Conservation (phyloP, 2,797 vertebrate species). For the Channallabes apus region DNA sequence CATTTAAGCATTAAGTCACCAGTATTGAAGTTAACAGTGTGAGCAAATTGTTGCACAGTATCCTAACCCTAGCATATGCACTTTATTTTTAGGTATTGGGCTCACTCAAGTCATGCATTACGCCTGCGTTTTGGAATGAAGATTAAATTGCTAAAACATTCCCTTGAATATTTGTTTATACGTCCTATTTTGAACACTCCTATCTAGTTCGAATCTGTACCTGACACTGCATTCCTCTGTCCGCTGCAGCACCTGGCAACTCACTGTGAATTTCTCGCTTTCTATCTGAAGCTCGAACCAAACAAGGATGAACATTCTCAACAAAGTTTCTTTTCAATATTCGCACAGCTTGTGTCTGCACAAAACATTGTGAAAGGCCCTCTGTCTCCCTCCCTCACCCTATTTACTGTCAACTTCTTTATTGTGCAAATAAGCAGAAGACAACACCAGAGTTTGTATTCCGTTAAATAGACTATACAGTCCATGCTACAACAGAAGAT, state of each 20-base stretch:
- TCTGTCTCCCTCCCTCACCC: not conserved
- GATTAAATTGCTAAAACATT: conserved; percentile 60
- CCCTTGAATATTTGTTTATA: conserved; percentile 65
- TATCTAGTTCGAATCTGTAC: conserved; percentile 46
- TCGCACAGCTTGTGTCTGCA: conserved; percentile 43
- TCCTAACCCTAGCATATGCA: conserved; percentile 50
- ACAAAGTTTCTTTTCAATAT: conserved; percentile 56
- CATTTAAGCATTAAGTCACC: conserved; percentile 81
- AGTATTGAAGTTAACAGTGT: conserved; percentile 74
- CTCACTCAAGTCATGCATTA: not conserved
- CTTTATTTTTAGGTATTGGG: not conserved
- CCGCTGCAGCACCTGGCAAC: conserved; percentile 61
- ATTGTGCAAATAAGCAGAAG: conserved; percentile 51
- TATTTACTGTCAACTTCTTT: conserved; percentile 44
- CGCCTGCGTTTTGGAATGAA: conserved; percentile 58
- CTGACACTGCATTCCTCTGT: conserved; percentile 41
- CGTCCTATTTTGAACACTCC: conserved; percentile 52
- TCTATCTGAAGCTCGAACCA: conserved; percentile 62
- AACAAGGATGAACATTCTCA: conserved; percentile 60
- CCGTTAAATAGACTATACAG: conserved; percentile 17
- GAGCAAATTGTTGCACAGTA: conserved; percentile 68
- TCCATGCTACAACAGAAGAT: conserved; percentile 6
- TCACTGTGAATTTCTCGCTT: conserved; percentile 64
- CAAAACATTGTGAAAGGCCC: conserved; percentile 27
- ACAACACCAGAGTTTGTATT: conserved; percentile 21